Evolutionary conservation across 2,113 vertebrate species (phyloP).

Genomic region (Epinephelus moara): DNA sequence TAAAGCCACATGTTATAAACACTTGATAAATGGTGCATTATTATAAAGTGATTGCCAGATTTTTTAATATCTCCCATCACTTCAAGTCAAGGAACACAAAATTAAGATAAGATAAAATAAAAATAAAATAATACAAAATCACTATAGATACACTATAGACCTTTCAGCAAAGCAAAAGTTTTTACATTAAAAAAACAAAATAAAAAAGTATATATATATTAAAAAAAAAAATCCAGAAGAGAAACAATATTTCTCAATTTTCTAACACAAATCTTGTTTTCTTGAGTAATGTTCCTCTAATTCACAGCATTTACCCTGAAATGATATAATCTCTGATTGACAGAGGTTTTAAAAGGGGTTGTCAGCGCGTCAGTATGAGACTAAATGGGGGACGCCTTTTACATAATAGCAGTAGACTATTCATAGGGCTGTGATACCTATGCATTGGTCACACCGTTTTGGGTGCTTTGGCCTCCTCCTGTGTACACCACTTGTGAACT

Average conservation of each 20-base stretch:
- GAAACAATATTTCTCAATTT: background rate
- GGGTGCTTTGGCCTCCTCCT: conserved; percentile 18
- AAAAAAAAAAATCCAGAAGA: too few species aligned
- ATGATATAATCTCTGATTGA: background rate
- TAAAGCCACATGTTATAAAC: too few species aligned
- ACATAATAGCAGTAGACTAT: conserved; percentile 5
- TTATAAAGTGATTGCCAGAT: background rate
- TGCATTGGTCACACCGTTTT: background rate
- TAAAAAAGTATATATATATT: too few species aligned
- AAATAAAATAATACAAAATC: too few species aligned
- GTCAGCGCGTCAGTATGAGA: background rate
- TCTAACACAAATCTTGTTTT: background rate
- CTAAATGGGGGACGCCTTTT: background rate
- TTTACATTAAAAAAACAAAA: too few species aligned
- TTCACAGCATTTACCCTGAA: background rate
- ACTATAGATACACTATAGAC: background rate
- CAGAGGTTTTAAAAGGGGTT: background rate
- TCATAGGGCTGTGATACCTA: conserved; percentile 2
- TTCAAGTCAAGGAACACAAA: too few species aligned
- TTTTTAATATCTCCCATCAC: too few species aligned
- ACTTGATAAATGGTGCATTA: background rate
- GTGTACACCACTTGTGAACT: conserved; percentile 45
- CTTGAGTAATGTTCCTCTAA: background rate
- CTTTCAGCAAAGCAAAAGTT: too few species aligned
- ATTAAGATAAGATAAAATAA: too few species aligned